Base-by-base conservation (phyloP, 2,888 invertebrate species). In the Galerucella calmariensis region DNA sequence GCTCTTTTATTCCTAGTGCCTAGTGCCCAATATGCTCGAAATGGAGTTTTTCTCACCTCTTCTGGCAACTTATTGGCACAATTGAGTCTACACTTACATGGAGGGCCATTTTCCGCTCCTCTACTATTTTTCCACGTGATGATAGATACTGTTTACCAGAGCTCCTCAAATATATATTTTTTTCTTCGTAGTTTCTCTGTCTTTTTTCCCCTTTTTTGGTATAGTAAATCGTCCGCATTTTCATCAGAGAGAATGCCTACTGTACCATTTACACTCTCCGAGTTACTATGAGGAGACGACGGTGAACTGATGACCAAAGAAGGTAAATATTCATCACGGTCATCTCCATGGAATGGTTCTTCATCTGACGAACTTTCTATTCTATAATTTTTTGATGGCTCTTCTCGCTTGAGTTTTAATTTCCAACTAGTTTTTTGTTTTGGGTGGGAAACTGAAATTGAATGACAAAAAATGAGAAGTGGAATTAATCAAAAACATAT, bases 331-430 rank as follows among this genome's bases (percentile, higher is more conserved):
- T 27, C 27, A 27, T 27, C 27, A 27, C 70, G 62, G 27, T 70
- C 70, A 58, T 59, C 70, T 62, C 70, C 70, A 70, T 9, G 41
- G 41, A 70, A 70, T 70, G 70, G 61, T 70, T 62, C 70, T 70
- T 70, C 46, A 59, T 70, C 70, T 51, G 70, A 70, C 44, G 61
- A 46, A 48, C 58, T 70, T 5, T 70, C 70, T 70, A 61, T 27
- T 27, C 27, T 27, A 27, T 27, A 27, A 27, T 27, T 27, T 27
- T 27, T 27, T 27, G 27, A 27, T 27, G 27, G 27, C 27, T 1
- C 27, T 27, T 2, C 27, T 27, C 27, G 27, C 27, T 27, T 27
- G 27, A 70, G 14, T 35, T 48, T 70, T 62, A 70, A 61, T 70
- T 62, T 70, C 16, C 46, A 70, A 62, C 16, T 70, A 44, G 27